These are phyloP conservation scores for Chlorodrepanis virens DNA, from an alignment of 2,113 vertebrate genomes.

Conservation along the genomic window DNA sequence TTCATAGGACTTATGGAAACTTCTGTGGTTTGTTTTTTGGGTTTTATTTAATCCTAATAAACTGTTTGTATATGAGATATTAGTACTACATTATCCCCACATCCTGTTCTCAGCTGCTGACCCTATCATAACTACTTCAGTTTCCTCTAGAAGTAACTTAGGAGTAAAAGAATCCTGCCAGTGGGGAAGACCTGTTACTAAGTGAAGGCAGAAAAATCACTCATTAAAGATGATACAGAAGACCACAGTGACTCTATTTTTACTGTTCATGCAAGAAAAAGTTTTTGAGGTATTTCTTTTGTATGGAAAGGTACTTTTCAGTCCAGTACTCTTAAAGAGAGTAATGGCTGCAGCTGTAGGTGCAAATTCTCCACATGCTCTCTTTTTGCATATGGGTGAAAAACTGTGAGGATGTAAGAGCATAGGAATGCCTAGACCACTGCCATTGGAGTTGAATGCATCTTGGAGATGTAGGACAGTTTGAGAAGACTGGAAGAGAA, in stretches of 20 bases:
- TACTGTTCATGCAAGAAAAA: background rate
- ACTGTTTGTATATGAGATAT: background rate
- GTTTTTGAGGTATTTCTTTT: background rate
- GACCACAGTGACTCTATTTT: background rate
- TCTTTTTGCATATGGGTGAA: background rate
- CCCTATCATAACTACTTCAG: background rate
- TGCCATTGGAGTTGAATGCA: background rate
- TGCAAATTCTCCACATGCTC: background rate
- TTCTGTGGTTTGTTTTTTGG: background rate
- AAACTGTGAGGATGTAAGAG: background rate
- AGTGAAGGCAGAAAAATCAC: background rate
- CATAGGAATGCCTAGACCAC: background rate
- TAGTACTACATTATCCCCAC: background rate
- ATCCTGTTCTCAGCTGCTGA: background rate
- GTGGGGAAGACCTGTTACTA: background rate
- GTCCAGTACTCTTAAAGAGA: background rate
- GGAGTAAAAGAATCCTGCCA: background rate
- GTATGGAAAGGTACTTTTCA: background rate
- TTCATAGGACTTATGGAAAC: background rate
- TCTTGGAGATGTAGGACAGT: background rate
- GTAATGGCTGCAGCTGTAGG: background rate
- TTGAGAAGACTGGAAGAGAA: background rate
- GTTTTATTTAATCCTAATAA: background rate
- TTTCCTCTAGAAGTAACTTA: background rate
- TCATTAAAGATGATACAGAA: background rate